A percentile compares a stretch with the other conserved stretches of the same genome.
Conservation (phyloP, 2,797 vertebrate genomes). For the Thunnus albacares region DNA sequence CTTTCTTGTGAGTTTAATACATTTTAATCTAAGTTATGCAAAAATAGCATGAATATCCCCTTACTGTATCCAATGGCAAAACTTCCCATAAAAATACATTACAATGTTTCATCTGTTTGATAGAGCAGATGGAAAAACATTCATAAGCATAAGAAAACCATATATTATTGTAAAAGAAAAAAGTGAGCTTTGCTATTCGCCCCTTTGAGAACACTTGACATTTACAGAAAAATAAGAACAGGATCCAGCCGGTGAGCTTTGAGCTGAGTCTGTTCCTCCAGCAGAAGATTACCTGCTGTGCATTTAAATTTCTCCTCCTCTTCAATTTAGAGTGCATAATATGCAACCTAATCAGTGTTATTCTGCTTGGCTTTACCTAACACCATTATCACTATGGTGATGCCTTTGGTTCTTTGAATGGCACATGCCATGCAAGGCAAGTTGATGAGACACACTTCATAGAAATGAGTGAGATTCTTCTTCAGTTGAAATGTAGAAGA, state of each 20-base stretch:
- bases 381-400: conserved; percentile 14
- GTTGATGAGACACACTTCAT: background rate
- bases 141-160: too few species aligned
- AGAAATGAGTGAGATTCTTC: conserved; percentile 7
- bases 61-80: background rate
- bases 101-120: too few species aligned
- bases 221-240: background rate
- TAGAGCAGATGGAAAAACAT: too few species aligned
- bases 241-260: background rate
- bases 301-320: conserved; percentile 4
- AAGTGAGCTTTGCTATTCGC: background rate
- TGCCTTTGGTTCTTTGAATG: background rate
- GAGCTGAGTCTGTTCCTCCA: rapidly evolving
- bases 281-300: background rate
- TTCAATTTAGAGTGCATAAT: background rate
- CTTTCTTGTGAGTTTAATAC: background rate
- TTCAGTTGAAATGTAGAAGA: background rate
- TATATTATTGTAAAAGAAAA: too few species aligned
- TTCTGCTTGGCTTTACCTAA: background rate
- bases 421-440: background rate
- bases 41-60: background rate
- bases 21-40: too few species aligned
- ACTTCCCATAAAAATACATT: background rate
- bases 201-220: background rate
- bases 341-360: conserved; percentile 37